A percentile compares a stretch with the other conserved stretches of the same genome.
These are phyloP conservation scores for Drosophila watanabei DNA, from an alignment of 1,140 invertebrate genomes.

Conservation along the genomic window DNA sequence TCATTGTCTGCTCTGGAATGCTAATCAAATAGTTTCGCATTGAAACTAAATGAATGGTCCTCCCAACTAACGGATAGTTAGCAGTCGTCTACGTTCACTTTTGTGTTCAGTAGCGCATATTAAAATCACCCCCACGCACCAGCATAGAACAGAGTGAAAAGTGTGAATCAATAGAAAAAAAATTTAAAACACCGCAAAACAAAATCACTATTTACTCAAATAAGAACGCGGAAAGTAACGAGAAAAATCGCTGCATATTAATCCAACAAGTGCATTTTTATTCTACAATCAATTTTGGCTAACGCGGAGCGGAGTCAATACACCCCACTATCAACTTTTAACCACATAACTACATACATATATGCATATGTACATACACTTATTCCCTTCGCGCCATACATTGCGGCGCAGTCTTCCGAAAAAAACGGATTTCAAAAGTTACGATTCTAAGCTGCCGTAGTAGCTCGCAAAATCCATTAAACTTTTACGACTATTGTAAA, in stretches of 20 bases:
- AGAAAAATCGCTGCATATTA: slow-evolving; percentile 36
- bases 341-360: too few relatives aligned
- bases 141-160: slow-evolving; percentile 7
- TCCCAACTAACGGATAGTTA: neutral
- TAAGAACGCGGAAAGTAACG: neutral
- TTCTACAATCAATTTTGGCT: slow-evolving; percentile 35
- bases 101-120: neutral
- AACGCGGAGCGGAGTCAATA: neutral
- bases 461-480: slow-evolving; percentile 70
- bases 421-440: slow-evolving; percentile 50
- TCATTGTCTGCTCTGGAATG: neutral
- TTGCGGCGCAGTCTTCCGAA: neutral
- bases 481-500: slow-evolving; percentile 78
- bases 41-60: neutral
- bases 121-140: neutral
- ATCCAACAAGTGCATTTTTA: slow-evolving; percentile 65
- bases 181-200: slow-evolving; percentile 21
- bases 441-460: slow-evolving; percentile 29
- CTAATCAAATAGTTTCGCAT: slow-evolving; percentile 15
- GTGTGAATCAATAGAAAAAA: slow-evolving; percentile 50
- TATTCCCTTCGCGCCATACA: neutral
- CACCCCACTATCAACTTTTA: neutral
- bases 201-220: slow-evolving; percentile 29
- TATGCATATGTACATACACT: neutral
- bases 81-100: neutral